Conservation (phyloP, 2,797 vertebrate species). For the Pangasius larnaudii region DNA sequence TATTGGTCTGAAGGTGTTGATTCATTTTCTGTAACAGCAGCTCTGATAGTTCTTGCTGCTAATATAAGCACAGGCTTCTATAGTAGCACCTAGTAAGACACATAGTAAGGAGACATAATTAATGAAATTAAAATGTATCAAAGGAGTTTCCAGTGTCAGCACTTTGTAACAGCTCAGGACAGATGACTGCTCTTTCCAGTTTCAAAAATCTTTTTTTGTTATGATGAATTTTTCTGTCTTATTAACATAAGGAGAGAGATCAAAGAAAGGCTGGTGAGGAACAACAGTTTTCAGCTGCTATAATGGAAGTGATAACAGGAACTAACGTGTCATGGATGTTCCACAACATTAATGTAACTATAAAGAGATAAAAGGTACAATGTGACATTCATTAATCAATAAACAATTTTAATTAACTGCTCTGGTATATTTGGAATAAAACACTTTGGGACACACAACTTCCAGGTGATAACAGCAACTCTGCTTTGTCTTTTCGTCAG, state of each 20-base stretch:
- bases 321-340: background rate
- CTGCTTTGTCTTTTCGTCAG: background rate
- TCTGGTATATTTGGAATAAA: background rate
- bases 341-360: background rate
- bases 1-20: background rate
- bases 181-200: background rate
- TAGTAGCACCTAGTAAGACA: no score
- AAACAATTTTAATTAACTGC: background rate
- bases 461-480: background rate
- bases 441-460: background rate
- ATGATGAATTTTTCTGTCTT: background rate
- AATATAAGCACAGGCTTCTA: background rate
- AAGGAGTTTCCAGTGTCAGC: background rate
- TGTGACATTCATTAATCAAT: background rate
- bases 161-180: background rate
- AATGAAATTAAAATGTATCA: background rate
- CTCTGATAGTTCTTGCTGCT: background rate
- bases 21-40: background rate
- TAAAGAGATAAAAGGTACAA: background rate
- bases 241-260: background rate
- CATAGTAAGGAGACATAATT: no score
- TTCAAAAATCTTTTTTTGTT: background rate
- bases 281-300: background rate
- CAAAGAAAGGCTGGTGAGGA: background rate
- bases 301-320: background rate